These are phyloP conservation scores for Anodontia alba DNA, from an alignment of 2,888 invertebrate genomes.

Conservation along the genomic window DNA sequence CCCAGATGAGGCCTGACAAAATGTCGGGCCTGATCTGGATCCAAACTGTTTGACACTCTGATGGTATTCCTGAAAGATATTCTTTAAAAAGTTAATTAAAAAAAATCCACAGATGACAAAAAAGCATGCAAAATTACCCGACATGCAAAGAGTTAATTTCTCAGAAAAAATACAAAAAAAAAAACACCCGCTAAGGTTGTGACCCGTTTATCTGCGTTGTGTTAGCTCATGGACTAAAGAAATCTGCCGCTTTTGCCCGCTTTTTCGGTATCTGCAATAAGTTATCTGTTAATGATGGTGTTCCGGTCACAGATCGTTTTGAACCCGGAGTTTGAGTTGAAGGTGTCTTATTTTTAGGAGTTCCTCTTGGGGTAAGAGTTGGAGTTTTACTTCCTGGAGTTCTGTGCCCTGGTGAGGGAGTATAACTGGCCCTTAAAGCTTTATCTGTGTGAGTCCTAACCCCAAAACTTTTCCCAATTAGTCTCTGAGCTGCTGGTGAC, in stretches of 20 bases:
- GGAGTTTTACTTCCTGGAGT: conserved; percentile 75
- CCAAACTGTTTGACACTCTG: too few relatives aligned
- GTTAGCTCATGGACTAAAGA: conserved; percentile 87
- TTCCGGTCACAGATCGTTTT: conserved; percentile 84
- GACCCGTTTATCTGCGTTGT: too few relatives aligned
- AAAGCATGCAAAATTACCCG: too few relatives aligned
- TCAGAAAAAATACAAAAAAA: too few relatives aligned
- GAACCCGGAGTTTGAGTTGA: conserved; percentile 65
- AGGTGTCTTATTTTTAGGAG: conserved; percentile 62
- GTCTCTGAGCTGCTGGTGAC: conserved; percentile 96
- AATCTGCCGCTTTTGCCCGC: conserved; percentile 91
- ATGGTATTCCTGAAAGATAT: too few relatives aligned
- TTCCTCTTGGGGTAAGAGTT: conserved; percentile 64
- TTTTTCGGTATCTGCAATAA: conserved; percentile 89
- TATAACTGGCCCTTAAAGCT: conserved; percentile 87
- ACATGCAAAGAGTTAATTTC: too few relatives aligned
- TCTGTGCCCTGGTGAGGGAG: conserved; percentile 84
- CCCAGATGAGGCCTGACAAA: too few relatives aligned
- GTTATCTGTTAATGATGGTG: conserved; percentile 91
- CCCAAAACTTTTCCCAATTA: conserved; percentile 90
- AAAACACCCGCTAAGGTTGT: too few relatives aligned
- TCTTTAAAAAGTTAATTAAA: too few relatives aligned
- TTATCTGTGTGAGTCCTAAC: conserved; percentile 87
- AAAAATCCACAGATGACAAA: too few relatives aligned
- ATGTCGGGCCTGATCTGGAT: too few relatives aligned